Evolutionary conservation across 2,888 invertebrate genomes (phyloP).

Genomic region (Caenorhabditis macrosperma): DNA sequence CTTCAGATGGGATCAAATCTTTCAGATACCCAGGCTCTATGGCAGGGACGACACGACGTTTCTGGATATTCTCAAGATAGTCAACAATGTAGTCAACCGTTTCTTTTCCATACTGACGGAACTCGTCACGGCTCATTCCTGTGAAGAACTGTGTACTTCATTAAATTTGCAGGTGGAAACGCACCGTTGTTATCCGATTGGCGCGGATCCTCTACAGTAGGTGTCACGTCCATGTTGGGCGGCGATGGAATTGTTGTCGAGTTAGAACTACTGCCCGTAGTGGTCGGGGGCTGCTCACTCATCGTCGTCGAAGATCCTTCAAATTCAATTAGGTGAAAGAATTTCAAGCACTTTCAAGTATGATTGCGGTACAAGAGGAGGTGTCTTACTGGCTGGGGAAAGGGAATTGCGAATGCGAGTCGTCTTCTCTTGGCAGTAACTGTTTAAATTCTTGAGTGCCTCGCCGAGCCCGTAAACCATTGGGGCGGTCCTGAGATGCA

Average conservation of each 20-base stretch:
- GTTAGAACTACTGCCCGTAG: slow-evolving; percentile 35
- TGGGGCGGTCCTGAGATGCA: slow-evolving; percentile 35
- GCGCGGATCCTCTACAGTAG: slow-evolving; percentile 59
- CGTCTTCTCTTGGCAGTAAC: slow-evolving; percentile 76
- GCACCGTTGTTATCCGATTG: slow-evolving; percentile 33
- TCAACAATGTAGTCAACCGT: slow-evolving; percentile 93
- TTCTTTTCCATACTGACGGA: slow-evolving; percentile 85
- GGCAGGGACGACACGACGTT: slow-evolving; percentile 90
- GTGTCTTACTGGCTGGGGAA: slow-evolving; percentile 72
- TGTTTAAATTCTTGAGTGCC: slow-evolving; percentile 76
- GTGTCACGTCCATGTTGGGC: slow-evolving; percentile 59
- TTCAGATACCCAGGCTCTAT: slow-evolving; percentile 89
- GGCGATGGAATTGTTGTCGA: slow-evolving; percentile 58
- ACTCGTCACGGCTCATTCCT: slow-evolving; percentile 76
- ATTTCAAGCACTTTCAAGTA: slow-evolving; percentile 14
- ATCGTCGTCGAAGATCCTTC: slow-evolving; percentile 42
- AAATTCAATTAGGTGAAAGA: slow-evolving; percentile 30
- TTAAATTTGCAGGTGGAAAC: background rate
- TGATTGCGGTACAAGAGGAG: background rate
- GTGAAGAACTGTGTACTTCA: background rate
- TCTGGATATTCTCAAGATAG: slow-evolving; percentile 89
- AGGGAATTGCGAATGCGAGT: slow-evolving; percentile 72
- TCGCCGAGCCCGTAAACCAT: slow-evolving; percentile 73
- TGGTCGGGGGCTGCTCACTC: slow-evolving; percentile 29
- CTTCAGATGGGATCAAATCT: slow-evolving; percentile 87